Evolutionary conservation across 1,140 invertebrate genomes (phyloP).

Genomic region (Adelges cooleyi): DNA sequence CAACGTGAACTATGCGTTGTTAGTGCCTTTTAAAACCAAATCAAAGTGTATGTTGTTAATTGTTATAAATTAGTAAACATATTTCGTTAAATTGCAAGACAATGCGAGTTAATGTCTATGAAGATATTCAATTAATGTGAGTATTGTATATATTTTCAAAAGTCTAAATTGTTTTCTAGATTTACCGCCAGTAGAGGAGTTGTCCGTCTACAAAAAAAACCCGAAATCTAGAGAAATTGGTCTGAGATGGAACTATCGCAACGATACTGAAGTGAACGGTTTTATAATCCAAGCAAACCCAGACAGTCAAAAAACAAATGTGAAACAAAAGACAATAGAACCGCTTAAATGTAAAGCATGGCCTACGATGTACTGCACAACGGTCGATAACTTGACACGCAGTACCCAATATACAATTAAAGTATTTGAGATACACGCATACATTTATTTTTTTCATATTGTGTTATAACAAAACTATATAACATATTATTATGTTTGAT

Average conservation of each 20-base stretch:
- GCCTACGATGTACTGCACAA: background rate
- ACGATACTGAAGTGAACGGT: background rate
- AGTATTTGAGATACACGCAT: background rate
- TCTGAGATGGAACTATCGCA: background rate
- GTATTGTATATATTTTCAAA: background rate
- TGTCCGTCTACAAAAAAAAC: constrained; percentile 1
- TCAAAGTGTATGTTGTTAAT: background rate
- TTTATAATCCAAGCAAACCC: background rate
- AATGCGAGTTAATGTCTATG: too few relatives aligned
- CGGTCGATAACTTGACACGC: background rate
- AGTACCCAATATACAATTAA: background rate
- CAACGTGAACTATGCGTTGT: background rate
- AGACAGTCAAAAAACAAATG: background rate
- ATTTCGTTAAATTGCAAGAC: too few relatives aligned
- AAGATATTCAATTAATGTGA: too few relatives aligned
- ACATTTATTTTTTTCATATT: background rate
- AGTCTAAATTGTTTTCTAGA: background rate
- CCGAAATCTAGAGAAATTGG: background rate
- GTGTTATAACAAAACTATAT: background rate
- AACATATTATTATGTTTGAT: background rate
- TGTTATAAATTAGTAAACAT: too few relatives aligned
- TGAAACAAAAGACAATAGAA: background rate
- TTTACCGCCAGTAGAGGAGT: background rate
- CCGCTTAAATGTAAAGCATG: background rate
- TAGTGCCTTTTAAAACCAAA: background rate